Evolutionary conservation across 2,113 vertebrate species (phyloP), one percentile per base, ranked within the genome.

Genomic region (Pipa parva): DNA sequence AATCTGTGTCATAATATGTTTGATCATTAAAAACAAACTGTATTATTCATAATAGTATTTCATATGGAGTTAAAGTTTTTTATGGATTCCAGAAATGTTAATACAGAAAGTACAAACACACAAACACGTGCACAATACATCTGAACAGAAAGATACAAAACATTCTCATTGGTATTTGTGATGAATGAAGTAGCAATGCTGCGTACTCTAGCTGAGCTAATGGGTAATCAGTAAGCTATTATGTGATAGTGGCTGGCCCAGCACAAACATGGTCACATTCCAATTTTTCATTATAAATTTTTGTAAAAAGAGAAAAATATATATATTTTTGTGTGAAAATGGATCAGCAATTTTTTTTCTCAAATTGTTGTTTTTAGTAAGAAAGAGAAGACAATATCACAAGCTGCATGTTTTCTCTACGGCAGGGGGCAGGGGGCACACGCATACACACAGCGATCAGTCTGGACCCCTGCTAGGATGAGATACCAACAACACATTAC

Each of bases 341-440:
- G n/a, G n/a, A n/a, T n/a, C n/a, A n/a, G n/a, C n/a, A n/a, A n/a
- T 57, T 58, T 58, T 58, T 48, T 8, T 49, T 28, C 45, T 20
- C 20, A 59, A 68, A 68, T 68, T 59, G 56, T 68, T 68, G 64
- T 59, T 68, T 59, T 68, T 68, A 51, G 64, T 20, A 68, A 68
- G 31, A 51, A 52, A 68, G 46, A 51, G 36, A 68, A 68, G 64
- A 68, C 45, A 50, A 58, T 59, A 68, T 68, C 55, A 68, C 45
- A 68, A 68, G 55, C 64, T 59, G 28, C 46, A 33, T 59, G 64
- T 46, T 68, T 68, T 68, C 29, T 68, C 39, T 68, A 18, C 29
- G 56, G 64, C 55, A 68, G 64, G 64, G 64, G 56, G 55, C 55
- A 51, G 52, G 64, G 64, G 64, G 55, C 46, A 59, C 29, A 59